Conservation (phyloP, 2,888 invertebrate genomes). For the Azorinus chamasolen region DNA sequence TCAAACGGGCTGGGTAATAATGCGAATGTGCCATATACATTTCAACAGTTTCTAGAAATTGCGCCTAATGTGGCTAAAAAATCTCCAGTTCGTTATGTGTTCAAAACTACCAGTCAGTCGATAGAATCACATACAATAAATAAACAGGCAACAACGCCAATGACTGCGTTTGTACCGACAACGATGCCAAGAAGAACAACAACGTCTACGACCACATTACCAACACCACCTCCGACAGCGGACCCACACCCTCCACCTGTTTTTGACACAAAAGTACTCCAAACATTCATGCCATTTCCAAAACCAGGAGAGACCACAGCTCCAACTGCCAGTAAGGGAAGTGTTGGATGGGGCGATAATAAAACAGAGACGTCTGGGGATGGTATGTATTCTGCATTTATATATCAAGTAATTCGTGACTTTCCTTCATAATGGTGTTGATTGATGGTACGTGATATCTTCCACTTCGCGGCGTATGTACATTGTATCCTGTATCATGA, state of each 20-base stretch:
- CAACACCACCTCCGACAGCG: slow-evolving; percentile 38
- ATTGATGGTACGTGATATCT: too few relatives aligned
- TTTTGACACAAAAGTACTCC: slow-evolving; percentile 48
- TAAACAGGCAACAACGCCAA: background rate
- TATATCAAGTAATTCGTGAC: too few relatives aligned
- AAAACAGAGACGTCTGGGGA: background rate
- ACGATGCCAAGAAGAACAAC: slow-evolving; percentile 16
- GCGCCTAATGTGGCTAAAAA: too few relatives aligned
- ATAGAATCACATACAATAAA: background rate
- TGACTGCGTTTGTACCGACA: background rate
- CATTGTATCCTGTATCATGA: too few relatives aligned
- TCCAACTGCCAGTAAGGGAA: slow-evolving; percentile 3
- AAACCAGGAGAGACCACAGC: slow-evolving; percentile 35
- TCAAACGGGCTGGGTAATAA: too few relatives aligned
- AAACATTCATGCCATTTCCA: slow-evolving; percentile 62
- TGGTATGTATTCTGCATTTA: too few relatives aligned
- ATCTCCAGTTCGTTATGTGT: too few relatives aligned
- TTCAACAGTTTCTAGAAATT: too few relatives aligned
- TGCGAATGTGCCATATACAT: too few relatives aligned
- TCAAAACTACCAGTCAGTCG: background rate
- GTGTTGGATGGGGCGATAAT: background rate
- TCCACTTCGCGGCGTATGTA: too few relatives aligned
- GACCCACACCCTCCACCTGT: slow-evolving; percentile 60
- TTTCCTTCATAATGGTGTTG: too few relatives aligned
- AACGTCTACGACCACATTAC: slow-evolving; percentile 29